phyloP scores from a whole-genome alignment of 2,797 vertebrate species.

The Poecilia picta region DNA sequence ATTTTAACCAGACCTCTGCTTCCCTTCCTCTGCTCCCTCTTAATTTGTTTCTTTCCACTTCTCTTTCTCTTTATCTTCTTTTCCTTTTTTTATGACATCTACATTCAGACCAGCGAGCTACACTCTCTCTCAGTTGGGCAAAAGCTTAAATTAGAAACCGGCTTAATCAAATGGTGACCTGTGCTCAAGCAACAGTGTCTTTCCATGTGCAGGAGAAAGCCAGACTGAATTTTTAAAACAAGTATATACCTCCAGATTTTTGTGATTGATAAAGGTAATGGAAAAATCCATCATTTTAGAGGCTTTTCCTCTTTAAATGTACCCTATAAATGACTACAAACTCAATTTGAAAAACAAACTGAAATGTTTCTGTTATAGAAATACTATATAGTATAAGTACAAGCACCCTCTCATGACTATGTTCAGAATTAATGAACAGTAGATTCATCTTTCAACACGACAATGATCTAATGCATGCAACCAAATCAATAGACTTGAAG shows the following conservation, averaged over 20 bases:
- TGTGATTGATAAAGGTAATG: neutral
- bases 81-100: constrained; percentile 50
- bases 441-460: neutral
- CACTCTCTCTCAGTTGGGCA: constrained; percentile 30
- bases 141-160: constrained; percentile 1
- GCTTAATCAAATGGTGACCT: constrained; percentile 5
- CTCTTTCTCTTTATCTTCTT: constrained; percentile 61
- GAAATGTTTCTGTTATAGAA: neutral
- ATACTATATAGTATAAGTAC: neutral
- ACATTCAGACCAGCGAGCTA: constrained; percentile 44
- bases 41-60: constrained; percentile 64
- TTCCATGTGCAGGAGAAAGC: constrained; percentile 41
- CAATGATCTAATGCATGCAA: neutral
- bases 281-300: neutral
- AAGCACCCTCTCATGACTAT: neutral
- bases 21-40: constrained; percentile 32
- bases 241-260: neutral
- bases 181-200: constrained; percentile 25
- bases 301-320: neutral
- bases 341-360: neutral
- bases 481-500: neutral
- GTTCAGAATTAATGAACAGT: neutral
- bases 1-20: constrained; percentile 66
- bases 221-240: neutral
- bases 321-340: neutral